phyloP scores from a whole-genome alignment of 2,113 vertebrate genomes.

The Piprites chloris region DNA sequence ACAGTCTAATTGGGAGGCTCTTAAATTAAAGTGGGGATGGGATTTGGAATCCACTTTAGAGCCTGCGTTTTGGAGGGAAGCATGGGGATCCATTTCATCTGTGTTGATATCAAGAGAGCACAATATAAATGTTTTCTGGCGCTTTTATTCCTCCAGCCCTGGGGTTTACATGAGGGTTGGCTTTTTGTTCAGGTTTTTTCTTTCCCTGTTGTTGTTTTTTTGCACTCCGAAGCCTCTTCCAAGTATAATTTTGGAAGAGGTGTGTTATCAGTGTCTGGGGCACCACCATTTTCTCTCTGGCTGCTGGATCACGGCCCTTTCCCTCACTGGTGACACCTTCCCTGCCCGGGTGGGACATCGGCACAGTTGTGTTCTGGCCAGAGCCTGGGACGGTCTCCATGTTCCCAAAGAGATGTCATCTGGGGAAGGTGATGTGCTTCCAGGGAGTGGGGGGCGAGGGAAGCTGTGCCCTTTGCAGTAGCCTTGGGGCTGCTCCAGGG shows the following conservation, averaged over 20 bases:
- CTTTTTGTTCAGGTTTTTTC: background rate
- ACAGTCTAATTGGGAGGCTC: constrained; percentile 44
- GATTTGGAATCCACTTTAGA: constrained; percentile 59
- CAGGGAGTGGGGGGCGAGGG: background rate
- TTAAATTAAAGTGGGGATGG: constrained; percentile 56
- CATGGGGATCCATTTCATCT: constrained; percentile 54
- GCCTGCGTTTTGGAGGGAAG: constrained; percentile 50
- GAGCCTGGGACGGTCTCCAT: fast-evolving
- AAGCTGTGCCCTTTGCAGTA: background rate
- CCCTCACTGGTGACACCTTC: background rate
- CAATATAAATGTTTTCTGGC: constrained; percentile 50
- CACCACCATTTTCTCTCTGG: background rate
- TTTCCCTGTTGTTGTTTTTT: background rate
- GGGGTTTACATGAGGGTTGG: constrained; percentile 2
- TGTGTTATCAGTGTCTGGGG: background rate
- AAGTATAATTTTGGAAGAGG: background rate
- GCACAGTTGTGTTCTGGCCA: background rate
- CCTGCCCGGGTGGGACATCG: fast-evolving
- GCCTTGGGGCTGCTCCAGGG: background rate
- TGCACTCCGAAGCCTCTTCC: background rate
- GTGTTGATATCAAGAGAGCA: constrained; percentile 24
- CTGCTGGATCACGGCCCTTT: background rate
- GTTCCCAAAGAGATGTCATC: background rate
- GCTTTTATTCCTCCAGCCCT: constrained; percentile 23
- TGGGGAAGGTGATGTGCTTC: background rate